Evolutionary conservation across 2,888 invertebrate species (phyloP).

Genomic region (Eueremaeus valkanovi): DNA sequence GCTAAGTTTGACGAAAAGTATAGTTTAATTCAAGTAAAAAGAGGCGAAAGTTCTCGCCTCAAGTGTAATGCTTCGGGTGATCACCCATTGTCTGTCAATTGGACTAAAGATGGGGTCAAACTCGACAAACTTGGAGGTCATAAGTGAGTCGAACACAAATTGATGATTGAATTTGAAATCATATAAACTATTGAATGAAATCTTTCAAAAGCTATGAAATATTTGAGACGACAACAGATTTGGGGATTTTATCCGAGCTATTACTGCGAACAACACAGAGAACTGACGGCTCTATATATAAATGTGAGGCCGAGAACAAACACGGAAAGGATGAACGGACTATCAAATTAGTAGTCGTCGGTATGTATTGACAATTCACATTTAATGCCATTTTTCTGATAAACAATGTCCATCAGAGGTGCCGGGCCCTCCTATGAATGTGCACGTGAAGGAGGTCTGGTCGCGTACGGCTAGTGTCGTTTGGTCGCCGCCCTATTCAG

Average conservation of each 20-base stretch:
- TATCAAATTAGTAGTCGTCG: constrained; percentile 47
- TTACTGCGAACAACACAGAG: constrained; percentile 46
- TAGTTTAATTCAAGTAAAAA: constrained; percentile 44
- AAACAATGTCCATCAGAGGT: constrained; percentile 44
- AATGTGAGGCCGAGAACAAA: constrained; percentile 46
- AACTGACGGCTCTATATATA: constrained; percentile 47
- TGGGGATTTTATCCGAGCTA: constrained; percentile 47
- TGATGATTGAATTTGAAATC: background rate
- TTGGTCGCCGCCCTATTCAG: constrained; percentile 47
- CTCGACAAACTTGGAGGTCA: constrained; percentile 31
- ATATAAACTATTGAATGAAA: background rate
- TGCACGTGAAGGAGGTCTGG: constrained; percentile 47
- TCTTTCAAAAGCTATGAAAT: constrained; percentile 45
- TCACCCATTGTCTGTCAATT: constrained; percentile 45
- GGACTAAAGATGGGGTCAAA: constrained; percentile 46
- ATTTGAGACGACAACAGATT: constrained; percentile 45
- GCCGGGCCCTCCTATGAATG: constrained; percentile 47
- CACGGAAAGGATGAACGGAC: constrained; percentile 47
- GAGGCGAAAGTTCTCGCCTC: constrained; percentile 45
- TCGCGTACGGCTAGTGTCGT: constrained; percentile 46
- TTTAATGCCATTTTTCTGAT: background rate
- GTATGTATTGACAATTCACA: constrained; percentile 36
- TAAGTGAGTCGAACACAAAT: background rate
- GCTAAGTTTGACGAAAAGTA: constrained; percentile 47
- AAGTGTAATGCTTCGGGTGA: constrained; percentile 47